Percentiles rank a stretch among this genome's conserved stretches.
These are phyloP conservation scores for Sturnus vulgaris DNA, from an alignment of 2,113 vertebrate species.

Conservation along the genomic window DNA sequence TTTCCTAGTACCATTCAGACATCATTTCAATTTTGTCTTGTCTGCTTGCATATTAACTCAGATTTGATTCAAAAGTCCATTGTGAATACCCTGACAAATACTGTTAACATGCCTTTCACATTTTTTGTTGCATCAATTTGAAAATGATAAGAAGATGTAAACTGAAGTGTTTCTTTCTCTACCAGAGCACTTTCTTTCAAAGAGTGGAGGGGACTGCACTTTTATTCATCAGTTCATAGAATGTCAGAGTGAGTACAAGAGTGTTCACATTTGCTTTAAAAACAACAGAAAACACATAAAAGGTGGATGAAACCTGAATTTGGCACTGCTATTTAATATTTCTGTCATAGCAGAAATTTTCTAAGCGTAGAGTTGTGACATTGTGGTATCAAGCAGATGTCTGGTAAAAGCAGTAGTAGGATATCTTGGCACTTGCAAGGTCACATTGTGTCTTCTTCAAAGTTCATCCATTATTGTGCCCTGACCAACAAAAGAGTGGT, in stretches of 20 bases:
- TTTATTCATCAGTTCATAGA: conserved; percentile 95
- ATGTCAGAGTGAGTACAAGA: conserved; percentile 94
- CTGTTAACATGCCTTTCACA: conserved; percentile 39
- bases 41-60: conserved; percentile 20
- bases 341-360: background rate
- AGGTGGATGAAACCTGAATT: background rate
- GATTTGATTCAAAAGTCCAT: background rate
- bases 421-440: background rate
- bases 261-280: conserved; percentile 73
- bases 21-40: background rate
- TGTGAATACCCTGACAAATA: conserved; percentile 11
- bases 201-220: conserved; percentile 93
- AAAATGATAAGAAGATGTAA: conserved; percentile 55
- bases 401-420: background rate
- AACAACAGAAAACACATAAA: background rate
- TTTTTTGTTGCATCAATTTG: conserved; percentile 71
- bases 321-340: background rate
- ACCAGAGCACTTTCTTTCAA: conserved; percentile 96
- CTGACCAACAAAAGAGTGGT: background rate
- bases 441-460: background rate
- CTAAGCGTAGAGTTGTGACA: background rate
- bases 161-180: conserved; percentile 86
- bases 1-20: background rate
- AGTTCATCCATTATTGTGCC: background rate
- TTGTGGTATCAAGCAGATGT: background rate